Evolutionary conservation across 2,888 invertebrate species (phyloP).

Genomic region (Netelia fuscicornis): DNA sequence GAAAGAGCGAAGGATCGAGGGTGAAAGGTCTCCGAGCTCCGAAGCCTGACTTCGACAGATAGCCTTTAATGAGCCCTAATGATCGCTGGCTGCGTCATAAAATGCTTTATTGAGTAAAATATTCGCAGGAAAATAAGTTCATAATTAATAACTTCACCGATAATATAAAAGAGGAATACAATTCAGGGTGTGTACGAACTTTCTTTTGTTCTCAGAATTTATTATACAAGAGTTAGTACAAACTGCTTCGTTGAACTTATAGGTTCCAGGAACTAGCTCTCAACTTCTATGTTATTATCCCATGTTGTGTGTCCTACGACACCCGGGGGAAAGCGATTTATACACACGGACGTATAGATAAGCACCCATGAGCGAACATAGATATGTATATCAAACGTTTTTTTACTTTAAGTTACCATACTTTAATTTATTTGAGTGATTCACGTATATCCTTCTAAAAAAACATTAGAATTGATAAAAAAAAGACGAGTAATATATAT

Average conservation of each 20-base stretch:
- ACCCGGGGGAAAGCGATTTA: not conserved
- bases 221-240: not conserved
- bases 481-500: not conserved
- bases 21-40: slow-evolving; percentile 8
- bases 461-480: not conserved
- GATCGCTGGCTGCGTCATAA: slow-evolving; percentile 43
- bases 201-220: not conserved
- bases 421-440: too few relatives aligned
- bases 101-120: slow-evolving; percentile 26
- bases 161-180: not conserved
- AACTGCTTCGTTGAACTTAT: not conserved
- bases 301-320: not conserved
- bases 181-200: not conserved
- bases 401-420: too few relatives aligned
- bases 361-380: not conserved
- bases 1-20: not conserved
- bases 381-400: not conserved
- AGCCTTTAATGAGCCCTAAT: slow-evolving; percentile 60
- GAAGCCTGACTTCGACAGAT: slow-evolving; percentile 42
- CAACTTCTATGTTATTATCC: not conserved
- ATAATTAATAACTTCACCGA: slow-evolving; percentile 37
- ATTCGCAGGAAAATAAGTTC: slow-evolving; percentile 17
- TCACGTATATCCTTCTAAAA: not conserved
- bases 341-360: not conserved
- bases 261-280: not conserved